A percentile compares a stretch with the other conserved stretches of the same genome.
These are phyloP conservation scores for Eupithecia subfuscata DNA, from an alignment of 2,888 invertebrate genomes.

Conservation along the genomic window DNA sequence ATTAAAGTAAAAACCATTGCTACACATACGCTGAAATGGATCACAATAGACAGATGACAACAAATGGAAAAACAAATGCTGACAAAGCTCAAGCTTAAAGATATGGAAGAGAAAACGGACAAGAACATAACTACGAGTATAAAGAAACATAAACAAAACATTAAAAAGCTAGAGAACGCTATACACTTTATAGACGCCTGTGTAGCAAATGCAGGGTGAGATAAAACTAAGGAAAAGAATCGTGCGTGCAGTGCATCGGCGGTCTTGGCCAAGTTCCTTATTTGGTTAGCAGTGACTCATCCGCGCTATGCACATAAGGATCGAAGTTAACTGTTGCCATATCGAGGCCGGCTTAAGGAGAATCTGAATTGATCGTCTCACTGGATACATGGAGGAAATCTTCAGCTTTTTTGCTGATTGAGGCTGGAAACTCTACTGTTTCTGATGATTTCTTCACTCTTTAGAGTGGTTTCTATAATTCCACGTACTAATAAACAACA, in stretches of 20 bases:
- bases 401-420: background rate
- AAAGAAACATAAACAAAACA: too few species aligned
- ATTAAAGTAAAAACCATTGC: background rate
- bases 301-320: constrained; percentile 46
- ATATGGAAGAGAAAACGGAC: background rate
- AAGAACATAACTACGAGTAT: background rate
- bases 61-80: background rate
- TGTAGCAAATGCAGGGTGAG: background rate
- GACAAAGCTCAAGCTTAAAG: background rate
- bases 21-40: background rate
- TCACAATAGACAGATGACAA: background rate
- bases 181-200: background rate
- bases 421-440: background rate
- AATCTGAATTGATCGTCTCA: constrained; percentile 49
- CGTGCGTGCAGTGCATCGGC: constrained; percentile 34
- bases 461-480: background rate
- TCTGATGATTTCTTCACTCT: background rate
- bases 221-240: constrained; percentile 18
- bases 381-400: background rate
- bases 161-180: background rate
- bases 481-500: background rate
- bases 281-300: constrained; percentile 68
- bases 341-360: constrained; percentile 57
- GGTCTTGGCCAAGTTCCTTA: constrained; percentile 62
- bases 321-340: constrained; percentile 52